Evolutionary conservation across 2,888 invertebrate species (phyloP).

Genomic region (Apamea monoglypha): DNA sequence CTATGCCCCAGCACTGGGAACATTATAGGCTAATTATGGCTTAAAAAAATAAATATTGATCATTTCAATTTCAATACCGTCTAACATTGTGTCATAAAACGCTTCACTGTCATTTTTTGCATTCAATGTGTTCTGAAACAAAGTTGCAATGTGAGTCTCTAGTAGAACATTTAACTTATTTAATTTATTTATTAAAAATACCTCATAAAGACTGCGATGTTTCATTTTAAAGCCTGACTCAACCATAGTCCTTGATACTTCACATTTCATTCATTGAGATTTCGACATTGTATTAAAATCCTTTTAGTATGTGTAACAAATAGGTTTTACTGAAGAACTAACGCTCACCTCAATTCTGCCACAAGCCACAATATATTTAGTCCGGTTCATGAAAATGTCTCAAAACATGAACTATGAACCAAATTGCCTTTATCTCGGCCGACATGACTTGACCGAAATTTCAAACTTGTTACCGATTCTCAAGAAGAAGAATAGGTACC

Average conservation of each 20-base stretch:
- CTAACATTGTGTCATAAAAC: constrained; percentile 44
- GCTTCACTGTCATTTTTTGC: constrained; percentile 30
- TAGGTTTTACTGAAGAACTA: neutral
- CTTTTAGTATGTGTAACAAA: constrained; percentile 3
- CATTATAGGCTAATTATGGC: neutral
- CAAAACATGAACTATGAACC: neutral
- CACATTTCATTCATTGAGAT: constrained; percentile 19
- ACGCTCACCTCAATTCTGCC: constrained; percentile 28
- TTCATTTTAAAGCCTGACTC: constrained; percentile 19
- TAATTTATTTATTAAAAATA: constrained; percentile 15
- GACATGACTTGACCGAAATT: neutral
- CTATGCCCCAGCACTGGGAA: neutral
- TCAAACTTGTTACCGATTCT: neutral
- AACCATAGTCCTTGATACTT: constrained; percentile 3
- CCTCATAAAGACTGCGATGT: constrained; percentile 22
- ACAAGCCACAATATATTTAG: neutral
- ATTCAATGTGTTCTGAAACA: constrained; percentile 44
- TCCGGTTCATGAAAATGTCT: neutral
- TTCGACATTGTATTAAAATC: constrained; percentile 17
- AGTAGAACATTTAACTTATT: constrained; percentile 6
- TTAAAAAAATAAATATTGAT: neutral
- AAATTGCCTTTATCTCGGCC: constrained; percentile 1
- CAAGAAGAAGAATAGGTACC: neutral
- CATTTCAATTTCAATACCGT: constrained; percentile 54
- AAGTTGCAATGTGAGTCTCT: constrained; percentile 44